These are phyloP conservation scores for Psittacula cyanocephala DNA, from an alignment of 2,113 vertebrate species.

Conservation along the genomic window DNA sequence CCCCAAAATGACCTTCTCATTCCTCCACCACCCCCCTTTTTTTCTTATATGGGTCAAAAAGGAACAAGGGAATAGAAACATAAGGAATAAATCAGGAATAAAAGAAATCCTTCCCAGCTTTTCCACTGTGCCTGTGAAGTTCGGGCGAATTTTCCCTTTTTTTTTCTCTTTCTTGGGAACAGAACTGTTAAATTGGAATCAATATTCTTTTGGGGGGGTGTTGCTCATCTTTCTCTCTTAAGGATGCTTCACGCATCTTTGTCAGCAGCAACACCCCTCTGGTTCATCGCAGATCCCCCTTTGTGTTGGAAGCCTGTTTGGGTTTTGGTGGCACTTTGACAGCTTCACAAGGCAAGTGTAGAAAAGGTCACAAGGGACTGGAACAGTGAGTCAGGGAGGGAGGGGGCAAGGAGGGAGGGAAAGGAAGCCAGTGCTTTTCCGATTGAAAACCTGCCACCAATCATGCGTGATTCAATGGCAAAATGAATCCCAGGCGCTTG, in stretches of 20 bases:
- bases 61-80: constrained; percentile 9
- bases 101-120: neutral
- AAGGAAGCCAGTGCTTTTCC: constrained; percentile 27
- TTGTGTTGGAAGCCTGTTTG: neutral
- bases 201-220: neutral
- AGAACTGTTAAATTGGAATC: neutral
- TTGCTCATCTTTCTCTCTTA: neutral
- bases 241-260: neutral
- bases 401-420: neutral
- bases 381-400: constrained; percentile 33
- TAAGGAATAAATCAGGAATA: neutral
- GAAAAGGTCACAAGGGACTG: constrained; percentile 21
- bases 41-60: neutral
- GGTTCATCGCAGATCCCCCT: neutral
- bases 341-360: neutral
- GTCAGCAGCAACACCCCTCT: neutral
- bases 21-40: neutral
- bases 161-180: neutral
- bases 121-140: neutral
- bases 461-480: constrained; percentile 1
- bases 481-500: constrained; percentile 46
- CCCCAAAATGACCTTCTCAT: neutral
- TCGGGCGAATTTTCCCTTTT: neutral
- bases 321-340: constrained; percentile 20
- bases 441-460: constrained; percentile 21